Evolutionary conservation across 2,113 vertebrate genomes (phyloP).

Genomic region (Podarcis muralis): DNA sequence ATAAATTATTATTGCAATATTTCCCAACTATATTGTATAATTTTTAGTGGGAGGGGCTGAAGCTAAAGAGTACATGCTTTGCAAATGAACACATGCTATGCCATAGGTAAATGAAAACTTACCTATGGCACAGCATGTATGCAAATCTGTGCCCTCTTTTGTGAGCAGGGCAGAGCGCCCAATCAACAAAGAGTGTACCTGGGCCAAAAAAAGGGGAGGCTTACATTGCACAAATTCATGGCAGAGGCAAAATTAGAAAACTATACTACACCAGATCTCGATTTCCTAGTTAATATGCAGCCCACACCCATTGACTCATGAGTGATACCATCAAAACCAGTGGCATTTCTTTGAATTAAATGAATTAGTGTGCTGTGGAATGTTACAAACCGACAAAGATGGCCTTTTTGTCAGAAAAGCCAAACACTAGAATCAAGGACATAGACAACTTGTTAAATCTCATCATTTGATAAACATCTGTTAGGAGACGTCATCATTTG

Average conservation of each 20-base stretch:
- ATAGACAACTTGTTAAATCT: background rate
- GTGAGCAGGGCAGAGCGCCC: too few relatives aligned
- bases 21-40: too few relatives aligned
- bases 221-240: background rate
- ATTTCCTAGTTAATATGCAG: background rate
- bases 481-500: background rate
- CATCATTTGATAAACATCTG: background rate
- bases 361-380: background rate
- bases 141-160: too few relatives aligned
- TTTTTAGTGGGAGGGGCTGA: too few relatives aligned
- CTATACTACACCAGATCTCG: background rate
- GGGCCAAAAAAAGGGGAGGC: too few relatives aligned
- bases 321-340: background rate
- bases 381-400: background rate
- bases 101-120: too few relatives aligned
- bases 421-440: background rate
- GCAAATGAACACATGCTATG: too few relatives aligned
- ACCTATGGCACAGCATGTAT: too few relatives aligned
- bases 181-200: too few relatives aligned
- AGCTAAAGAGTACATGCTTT: too few relatives aligned
- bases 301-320: background rate
- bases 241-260: background rate
- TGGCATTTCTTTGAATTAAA: background rate
- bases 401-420: background rate
- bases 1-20: too few relatives aligned